Evolutionary conservation across 2,797 vertebrate genomes (phyloP).

Genomic region (Sus cebifrons): DNA sequence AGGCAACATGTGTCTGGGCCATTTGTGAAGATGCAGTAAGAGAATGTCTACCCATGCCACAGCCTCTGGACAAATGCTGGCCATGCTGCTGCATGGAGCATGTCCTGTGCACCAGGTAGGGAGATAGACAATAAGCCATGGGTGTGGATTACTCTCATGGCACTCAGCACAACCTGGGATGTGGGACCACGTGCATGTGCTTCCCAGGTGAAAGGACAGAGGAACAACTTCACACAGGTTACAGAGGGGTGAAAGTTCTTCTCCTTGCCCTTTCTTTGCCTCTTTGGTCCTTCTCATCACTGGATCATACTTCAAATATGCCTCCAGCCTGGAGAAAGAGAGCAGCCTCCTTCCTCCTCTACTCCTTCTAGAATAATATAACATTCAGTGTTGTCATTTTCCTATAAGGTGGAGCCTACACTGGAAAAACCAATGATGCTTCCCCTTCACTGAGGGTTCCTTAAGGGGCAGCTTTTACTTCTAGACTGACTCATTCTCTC

Average conservation of each 20-base stretch:
- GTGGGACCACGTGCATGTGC: accelerated
- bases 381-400: background rate
- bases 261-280: background rate
- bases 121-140: background rate
- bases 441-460: background rate
- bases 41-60: accelerated
- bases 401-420: background rate
- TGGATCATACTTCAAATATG: background rate
- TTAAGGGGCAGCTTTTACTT: background rate
- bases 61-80: background rate
- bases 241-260: too few relatives aligned
- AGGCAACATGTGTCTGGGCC: background rate
- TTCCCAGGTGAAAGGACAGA: background rate
- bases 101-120: background rate
- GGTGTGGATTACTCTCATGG: background rate
- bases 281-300: accelerated
- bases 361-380: too few relatives aligned
- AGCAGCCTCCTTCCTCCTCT: background rate
- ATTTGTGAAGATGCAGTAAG: accelerated
- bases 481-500: accelerated
- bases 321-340: background rate
- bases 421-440: background rate
- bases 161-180: too few relatives aligned
- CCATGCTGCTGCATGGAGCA: accelerated
- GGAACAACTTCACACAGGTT: too few relatives aligned